Evolutionary conservation across 2,888 invertebrate species (phyloP).

Genomic region (Folsomia candida): DNA sequence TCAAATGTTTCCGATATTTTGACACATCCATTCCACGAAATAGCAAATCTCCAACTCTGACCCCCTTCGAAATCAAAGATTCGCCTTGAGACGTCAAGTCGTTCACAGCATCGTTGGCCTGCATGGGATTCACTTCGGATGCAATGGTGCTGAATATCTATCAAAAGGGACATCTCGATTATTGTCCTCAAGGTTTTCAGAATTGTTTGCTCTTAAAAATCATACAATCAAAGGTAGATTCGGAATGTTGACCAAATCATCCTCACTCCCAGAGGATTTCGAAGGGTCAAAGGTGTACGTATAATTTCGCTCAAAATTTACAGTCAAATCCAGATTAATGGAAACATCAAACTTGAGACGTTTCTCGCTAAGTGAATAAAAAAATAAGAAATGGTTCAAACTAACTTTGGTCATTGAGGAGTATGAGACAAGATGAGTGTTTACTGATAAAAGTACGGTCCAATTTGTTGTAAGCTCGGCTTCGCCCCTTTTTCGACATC

Average conservation of each 20-base stretch:
- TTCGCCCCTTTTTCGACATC: slow-evolving; percentile 39
- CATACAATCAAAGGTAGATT: slow-evolving; percentile 39
- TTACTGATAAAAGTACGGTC: slow-evolving; percentile 42
- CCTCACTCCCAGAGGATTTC: slow-evolving; percentile 28
- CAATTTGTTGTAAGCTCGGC: slow-evolving; percentile 36
- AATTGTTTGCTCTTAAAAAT: neutral
- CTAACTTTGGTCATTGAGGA: neutral
- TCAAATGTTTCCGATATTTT: slow-evolving; percentile 29
- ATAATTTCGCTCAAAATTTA: slow-evolving; percentile 39
- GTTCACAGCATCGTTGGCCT: slow-evolving; percentile 28
- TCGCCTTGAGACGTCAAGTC: slow-evolving; percentile 26
- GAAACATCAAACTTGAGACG: slow-evolving; percentile 40
- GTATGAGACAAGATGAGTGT: neutral
- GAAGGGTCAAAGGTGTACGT: slow-evolving; percentile 38
- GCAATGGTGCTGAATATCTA: slow-evolving; percentile 38
- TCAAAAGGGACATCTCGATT: neutral
- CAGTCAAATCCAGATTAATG: slow-evolving; percentile 36
- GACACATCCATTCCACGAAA: slow-evolving; percentile 38
- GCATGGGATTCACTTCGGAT: slow-evolving; percentile 7
- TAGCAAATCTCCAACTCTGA: slow-evolving; percentile 36
- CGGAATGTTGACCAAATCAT: slow-evolving; percentile 30
- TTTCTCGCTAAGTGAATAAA: slow-evolving; percentile 25
- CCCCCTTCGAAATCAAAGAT: slow-evolving; percentile 18
- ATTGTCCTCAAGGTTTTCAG: too few species aligned
- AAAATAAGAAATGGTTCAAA: neutral